Percentiles rank a stretch among this genome's conserved stretches.
These are phyloP conservation scores for Passer domesticus DNA, from an alignment of 2,113 vertebrate species.

Conservation along the genomic window DNA sequence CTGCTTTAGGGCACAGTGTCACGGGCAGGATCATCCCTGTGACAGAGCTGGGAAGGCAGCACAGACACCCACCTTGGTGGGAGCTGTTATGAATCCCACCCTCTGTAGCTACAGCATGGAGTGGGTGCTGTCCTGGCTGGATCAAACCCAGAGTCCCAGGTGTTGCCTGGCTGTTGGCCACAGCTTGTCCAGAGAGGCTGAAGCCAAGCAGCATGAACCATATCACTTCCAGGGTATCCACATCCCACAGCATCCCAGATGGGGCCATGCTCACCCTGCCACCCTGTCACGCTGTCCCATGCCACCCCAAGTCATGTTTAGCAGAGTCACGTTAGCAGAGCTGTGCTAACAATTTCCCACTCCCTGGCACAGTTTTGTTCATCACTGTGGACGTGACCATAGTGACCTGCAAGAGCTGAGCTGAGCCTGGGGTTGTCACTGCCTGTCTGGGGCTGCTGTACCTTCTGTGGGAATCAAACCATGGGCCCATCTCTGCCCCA, in stretches of 20 bases:
- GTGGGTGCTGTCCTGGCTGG: not conserved
- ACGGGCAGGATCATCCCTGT: not conserved
- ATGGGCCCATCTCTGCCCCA: not conserved
- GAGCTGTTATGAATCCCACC: not conserved
- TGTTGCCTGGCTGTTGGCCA: not conserved
- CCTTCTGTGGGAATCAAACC: not conserved
- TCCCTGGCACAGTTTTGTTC: not conserved
- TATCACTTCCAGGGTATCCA: not conserved
- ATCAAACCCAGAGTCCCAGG: not conserved
- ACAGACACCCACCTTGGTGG: not conserved
- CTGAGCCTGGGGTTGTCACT: not conserved
- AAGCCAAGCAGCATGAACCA: accelerated
- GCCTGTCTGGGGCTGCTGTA: not conserved
- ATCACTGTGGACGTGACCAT: not conserved
- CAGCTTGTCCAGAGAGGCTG: not conserved
- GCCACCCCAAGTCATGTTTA: not conserved
- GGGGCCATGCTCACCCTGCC: not conserved
- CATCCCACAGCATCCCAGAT: not conserved
- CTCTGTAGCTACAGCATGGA: not conserved
- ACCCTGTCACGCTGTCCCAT: not conserved
- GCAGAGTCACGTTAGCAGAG: not conserved
- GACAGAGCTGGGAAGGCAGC: not conserved
- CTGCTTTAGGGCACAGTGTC: not conserved
- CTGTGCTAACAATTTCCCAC: not conserved
- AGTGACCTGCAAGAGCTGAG: not conserved